Evolutionary conservation across 1,140 invertebrate species (phyloP), one percentile per base, ranked within the genome.

Genomic region (Drosophila santomea): DNA sequence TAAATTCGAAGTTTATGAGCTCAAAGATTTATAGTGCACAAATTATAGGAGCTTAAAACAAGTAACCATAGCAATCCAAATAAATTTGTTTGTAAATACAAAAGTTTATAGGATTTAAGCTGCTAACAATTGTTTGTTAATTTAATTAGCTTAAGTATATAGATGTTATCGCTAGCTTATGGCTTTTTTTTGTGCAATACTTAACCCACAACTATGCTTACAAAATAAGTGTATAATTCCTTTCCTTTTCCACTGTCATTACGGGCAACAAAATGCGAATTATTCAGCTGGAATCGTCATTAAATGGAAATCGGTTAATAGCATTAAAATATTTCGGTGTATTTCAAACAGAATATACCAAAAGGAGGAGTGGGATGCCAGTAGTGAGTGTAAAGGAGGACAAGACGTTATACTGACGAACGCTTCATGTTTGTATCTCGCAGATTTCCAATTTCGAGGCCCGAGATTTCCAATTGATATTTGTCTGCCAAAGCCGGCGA

Each of bases 401-500:
- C 60, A 68, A 52, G 47, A 23, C 51, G 63, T 68, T 69, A 77
- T 74, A 77, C 80, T 84, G 80, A 79, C 66, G 66, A 71, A 55
- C 69, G 36, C 44, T 73, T 72, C 55, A 61, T 80, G 72, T 88
- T 79, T 86, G 79, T 86, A 76, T 75, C 63, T 84, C 36, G 56
- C 60, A 75, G 81, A 85, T 85, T 85, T 85, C 59, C 78, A 79
- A 88, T 88, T 88, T 88, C 61, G 78, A 78, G 57, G 63, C 58
- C 38, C 68, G 66, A 60, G 60, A 78, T 89, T 78, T 80, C 60
- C 84, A 84, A 89, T 88, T 89, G 84, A 89, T 89, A 80, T 89
- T 88, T 89, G 84, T 88, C 84, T 83, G 84, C 63, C 80, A 52
- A 44, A 71, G 84, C 78, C 72, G 58, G 75, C 67, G 63, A 72